Percentiles rank a stretch among this genome's conserved stretches.
Evolutionary conservation across 2,888 invertebrate genomes (phyloP).

Genomic region (Amorpha juglandis): DNA sequence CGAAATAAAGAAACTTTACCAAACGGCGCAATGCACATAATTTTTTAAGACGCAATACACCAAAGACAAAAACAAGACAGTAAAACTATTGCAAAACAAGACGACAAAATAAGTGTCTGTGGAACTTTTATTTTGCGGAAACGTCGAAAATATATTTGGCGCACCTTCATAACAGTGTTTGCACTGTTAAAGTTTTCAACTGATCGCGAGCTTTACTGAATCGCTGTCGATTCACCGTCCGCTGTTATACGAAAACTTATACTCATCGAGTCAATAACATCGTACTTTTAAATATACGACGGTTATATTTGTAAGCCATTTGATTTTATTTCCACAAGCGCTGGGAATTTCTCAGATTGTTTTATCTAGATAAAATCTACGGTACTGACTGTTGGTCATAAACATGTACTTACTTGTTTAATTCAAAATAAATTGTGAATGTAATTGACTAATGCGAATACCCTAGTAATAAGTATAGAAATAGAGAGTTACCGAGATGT

Average conservation of each 20-base stretch:
- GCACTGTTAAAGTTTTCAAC: slow-evolving; percentile 44
- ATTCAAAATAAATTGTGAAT: slow-evolving; percentile 12
- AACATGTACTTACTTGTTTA: slow-evolving; percentile 7
- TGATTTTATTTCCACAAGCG: slow-evolving; percentile 23
- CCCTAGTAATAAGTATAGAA: too few species aligned
- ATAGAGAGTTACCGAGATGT: too few species aligned
- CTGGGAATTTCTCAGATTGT: slow-evolving; percentile 21
- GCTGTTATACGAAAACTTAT: slow-evolving; percentile 64
- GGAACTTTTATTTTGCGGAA: slow-evolving; percentile 47
- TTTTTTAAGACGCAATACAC: neutral
- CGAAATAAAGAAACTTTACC: neutral
- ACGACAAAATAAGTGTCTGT: slow-evolving; percentile 39
- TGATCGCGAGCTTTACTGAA: slow-evolving; percentile 46
- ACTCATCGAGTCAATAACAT: slow-evolving; percentile 76
- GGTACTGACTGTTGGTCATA: slow-evolving; percentile 4
- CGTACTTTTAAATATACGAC: slow-evolving; percentile 61
- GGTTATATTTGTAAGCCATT: slow-evolving; percentile 19
- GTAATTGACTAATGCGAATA: slow-evolving; percentile 14
- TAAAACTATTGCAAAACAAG: slow-evolving; percentile 34
- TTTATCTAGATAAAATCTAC: slow-evolving; percentile 20
- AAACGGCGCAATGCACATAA: neutral
- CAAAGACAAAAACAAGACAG: slow-evolving; percentile 21
- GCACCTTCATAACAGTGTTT: slow-evolving; percentile 45
- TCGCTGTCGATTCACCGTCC: slow-evolving; percentile 48
- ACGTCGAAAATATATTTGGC: slow-evolving; percentile 35